Evolutionary conservation across 2,797 vertebrate genomes (phyloP).

Genomic region (Poliocrania exsul): DNA sequence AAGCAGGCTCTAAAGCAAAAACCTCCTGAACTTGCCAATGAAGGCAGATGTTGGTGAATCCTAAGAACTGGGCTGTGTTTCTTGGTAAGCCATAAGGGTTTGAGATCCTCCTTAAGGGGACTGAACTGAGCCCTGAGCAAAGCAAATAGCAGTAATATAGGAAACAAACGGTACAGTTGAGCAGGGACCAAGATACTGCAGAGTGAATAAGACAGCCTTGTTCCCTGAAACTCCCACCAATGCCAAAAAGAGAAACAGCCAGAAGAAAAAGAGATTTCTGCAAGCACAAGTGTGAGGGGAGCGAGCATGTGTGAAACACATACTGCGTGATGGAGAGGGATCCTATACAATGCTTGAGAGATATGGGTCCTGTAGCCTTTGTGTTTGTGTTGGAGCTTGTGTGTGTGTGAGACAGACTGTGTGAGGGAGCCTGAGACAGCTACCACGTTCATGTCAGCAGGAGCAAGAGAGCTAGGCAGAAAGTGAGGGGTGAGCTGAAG

Average conservation of each 20-base stretch:
- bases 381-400: neutral
- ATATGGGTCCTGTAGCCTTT: neutral
- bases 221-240: neutral
- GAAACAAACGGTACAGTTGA: neutral
- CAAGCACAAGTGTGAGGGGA: neutral
- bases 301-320: neutral
- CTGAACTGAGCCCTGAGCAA: neutral
- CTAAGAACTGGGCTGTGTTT: neutral
- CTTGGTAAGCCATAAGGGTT: neutral
- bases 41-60: neutral
- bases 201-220: neutral
- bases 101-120: neutral
- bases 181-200: neutral
- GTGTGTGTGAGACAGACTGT: neutral
- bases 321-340: neutral
- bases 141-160: neutral
- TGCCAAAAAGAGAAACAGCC: neutral
- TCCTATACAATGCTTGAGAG: neutral
- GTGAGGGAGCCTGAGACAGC: neutral
- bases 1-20: neutral
- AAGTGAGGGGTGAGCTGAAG: neutral
- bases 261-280: neutral
- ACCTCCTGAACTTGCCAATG: neutral
- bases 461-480: neutral
- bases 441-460: rapidly evolving